These are phyloP conservation scores for Cettia cetti DNA, from an alignment of 2,113 vertebrate species.

Conservation along the genomic window DNA sequence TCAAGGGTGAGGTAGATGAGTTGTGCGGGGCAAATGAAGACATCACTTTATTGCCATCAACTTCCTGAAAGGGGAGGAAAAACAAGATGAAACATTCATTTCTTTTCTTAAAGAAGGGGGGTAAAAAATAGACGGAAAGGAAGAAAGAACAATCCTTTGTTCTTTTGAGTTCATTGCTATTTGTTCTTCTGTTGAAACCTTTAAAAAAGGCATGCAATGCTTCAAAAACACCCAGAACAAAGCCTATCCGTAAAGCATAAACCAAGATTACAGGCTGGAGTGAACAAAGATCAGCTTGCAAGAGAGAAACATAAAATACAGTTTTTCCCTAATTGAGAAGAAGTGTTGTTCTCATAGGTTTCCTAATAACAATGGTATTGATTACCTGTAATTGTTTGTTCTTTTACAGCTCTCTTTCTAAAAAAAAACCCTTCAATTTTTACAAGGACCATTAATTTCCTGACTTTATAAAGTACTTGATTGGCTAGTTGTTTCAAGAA, in stretches of 20 bases:
- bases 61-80: constrained; percentile 79
- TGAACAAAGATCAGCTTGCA: constrained; percentile 49
- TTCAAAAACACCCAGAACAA: constrained; percentile 59
- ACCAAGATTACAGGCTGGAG: constrained; percentile 45
- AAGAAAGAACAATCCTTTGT: constrained; percentile 1
- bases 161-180: constrained; percentile 32
- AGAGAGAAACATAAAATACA: constrained; percentile 41
- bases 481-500: constrained; percentile 1
- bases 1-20: constrained; percentile 97
- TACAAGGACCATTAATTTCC: constrained; percentile 43
- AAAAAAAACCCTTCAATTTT: constrained; percentile 21
- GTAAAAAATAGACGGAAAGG: not conserved
- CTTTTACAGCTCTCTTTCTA: constrained; percentile 24
- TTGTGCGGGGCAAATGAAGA: constrained; percentile 95
- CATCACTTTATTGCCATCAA: constrained; percentile 91
- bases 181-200: constrained; percentile 42
- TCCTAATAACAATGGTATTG: constrained; percentile 49
- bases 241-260: constrained; percentile 49
- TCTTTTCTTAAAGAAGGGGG: not conserved
- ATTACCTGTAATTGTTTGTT: constrained; percentile 52
- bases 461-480: constrained; percentile 7
- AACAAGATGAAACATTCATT: constrained; percentile 20
- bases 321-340: constrained; percentile 34
- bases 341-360: constrained; percentile 10
- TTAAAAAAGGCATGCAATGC: constrained; percentile 32